Evolutionary conservation across 2,113 vertebrate genomes (phyloP), one percentile per base, ranked within the genome.

Genomic region (Campylomormyrus numenius): DNA sequence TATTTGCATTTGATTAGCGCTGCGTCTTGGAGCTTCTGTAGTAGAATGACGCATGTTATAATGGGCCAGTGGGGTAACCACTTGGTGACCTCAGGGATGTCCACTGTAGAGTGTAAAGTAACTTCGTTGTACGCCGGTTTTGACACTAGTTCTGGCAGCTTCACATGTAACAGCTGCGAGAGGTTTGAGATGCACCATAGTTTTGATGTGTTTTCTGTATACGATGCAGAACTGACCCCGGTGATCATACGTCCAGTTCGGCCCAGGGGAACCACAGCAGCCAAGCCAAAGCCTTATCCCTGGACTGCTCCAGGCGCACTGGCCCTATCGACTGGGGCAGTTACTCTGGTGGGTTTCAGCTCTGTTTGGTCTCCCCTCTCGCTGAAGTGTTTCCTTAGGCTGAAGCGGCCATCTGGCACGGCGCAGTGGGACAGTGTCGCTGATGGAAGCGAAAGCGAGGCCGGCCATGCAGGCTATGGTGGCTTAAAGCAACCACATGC

Each of bases 371-470:
- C 31, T 66, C 15, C 9, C 45, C 7, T n/a, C 49, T 74, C 46
- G 8, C 49, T 52, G n/a, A 66, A 66, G n/a, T 27, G 62, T 27
- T 66, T 66, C 62, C n/a, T 66, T 31, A 11, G n/a, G 62, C 62
- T 3, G 8, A 3, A 66, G 2, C 0, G n/a, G n/a, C n/a, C n/a
- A 27, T 19, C 95, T 0, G 93, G 94, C 95, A 94, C 98, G 45
- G 94, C 96, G 3, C 97, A 98, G 93, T 93, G 98, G 85, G 97
- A 98, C 0, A 97, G 97, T 1, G 96, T 97, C 0, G 97, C 97
- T 0, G 96, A 92, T 3, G 90, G 90, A 39, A 86, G 46, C 88
- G 88, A 92, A 80, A 92, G 17, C 5, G 19, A 21, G 53, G 53
- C 53, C 1, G 1, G 53, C 19, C 0, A 21, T 56, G 53, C 53